Conservation (phyloP, 2,113 vertebrate species). For the Oncorhynchus gorbuscha region DNA sequence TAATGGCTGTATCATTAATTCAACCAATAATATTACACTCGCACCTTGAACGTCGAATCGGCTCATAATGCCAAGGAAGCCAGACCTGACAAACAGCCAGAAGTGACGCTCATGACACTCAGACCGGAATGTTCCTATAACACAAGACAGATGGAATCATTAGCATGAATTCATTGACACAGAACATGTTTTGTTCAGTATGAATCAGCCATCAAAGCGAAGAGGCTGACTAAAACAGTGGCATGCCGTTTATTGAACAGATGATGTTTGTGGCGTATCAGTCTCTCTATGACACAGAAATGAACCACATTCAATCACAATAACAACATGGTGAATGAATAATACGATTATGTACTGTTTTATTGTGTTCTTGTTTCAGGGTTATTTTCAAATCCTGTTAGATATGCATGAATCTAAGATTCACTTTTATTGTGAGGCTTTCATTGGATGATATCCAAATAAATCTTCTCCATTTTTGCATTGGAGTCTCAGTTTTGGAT, state of each 20-base stretch:
- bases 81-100: constrained; percentile 49
- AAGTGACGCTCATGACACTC: constrained; percentile 60
- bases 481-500: no score
- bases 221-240: no score
- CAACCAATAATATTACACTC: background rate
- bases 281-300: background rate
- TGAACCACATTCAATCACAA: no score
- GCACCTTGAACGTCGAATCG: constrained; percentile 57
- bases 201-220: background rate
- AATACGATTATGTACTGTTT: background rate
- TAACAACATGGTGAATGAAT: background rate
- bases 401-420: background rate
- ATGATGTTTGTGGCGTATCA: background rate
- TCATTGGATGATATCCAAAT: no score
- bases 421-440: no score
- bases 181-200: background rate
- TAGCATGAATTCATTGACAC: constrained; percentile 2
- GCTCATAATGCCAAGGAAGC: constrained; percentile 23
- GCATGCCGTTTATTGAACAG: no score
- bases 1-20: background rate
- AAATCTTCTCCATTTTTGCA: no score
- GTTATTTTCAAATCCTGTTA: background rate
- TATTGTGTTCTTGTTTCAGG: background rate
- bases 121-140: constrained; percentile 44
- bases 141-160: background rate